Percentiles rank a stretch among this genome's conserved stretches.
phyloP scores from a whole-genome alignment of 2,797 vertebrate genomes.

The Sparus aurata region DNA sequence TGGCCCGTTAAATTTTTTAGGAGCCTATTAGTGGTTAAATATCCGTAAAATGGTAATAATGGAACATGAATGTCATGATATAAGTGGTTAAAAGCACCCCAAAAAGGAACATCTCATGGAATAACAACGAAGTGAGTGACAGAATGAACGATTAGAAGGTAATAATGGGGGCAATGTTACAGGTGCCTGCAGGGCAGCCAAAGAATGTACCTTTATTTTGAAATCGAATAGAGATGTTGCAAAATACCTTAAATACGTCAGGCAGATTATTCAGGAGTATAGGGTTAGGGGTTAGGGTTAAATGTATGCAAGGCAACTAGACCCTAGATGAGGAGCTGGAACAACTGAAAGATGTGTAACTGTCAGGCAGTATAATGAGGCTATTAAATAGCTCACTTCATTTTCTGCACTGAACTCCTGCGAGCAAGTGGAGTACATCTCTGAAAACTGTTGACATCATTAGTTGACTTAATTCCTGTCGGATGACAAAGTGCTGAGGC shows the following conservation, averaged over 20 bases:
- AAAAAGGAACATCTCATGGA: neutral
- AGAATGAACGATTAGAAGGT: neutral
- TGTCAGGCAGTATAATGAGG: neutral
- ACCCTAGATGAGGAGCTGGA: no score
- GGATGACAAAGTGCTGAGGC: constrained; percentile 17
- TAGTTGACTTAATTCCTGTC: constrained; percentile 15
- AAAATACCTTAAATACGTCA: neutral
- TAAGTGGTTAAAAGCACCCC: neutral
- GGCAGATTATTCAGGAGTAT: neutral
- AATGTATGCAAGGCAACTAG: neutral
- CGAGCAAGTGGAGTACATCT: neutral
- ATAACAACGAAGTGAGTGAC: neutral
- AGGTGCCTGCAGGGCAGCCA: neutral
- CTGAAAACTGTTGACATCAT: constrained; percentile 28
- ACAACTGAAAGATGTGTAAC: neutral
- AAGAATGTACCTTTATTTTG: neutral
- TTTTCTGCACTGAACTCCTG: neutral
- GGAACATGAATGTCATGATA: no score
- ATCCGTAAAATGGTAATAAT: no score
- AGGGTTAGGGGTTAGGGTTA: no score
- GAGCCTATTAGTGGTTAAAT: neutral
- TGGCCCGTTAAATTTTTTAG: no score
- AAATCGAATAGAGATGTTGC: neutral
- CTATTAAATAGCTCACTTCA: neutral
- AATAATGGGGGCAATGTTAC: neutral